Base-by-base conservation (phyloP, 1,140 invertebrate species). In the Arctopsyche grandis region DNA sequence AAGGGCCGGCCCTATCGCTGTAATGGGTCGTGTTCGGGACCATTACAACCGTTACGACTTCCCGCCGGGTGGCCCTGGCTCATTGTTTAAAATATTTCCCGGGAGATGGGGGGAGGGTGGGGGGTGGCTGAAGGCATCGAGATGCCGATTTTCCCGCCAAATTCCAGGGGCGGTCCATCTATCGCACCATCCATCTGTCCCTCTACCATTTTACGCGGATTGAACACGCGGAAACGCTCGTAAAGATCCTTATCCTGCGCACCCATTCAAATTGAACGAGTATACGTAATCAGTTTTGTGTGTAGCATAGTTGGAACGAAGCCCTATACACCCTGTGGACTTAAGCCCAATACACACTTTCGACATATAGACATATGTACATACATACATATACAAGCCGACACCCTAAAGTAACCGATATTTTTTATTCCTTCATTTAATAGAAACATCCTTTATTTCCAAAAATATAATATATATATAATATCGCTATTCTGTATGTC, bases 1-100 rank as follows among this genome's bases (percentile, higher is more conserved):
- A 71, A 75, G 75, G 75, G 19, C 22, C 60, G 75, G 1, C 48
- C 73, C 52, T 22, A 69, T 58, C 69, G 44, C 46, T 75, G 78
- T 79, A 79, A 79, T 79, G 70, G 21, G 69, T 48, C 70, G 52
- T 75, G 70, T 75, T 79, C 16, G 70, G 58, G 26, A 73, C 70
- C 78, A 79, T 79, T 79, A 79, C 78, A 75, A 74, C 77, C 78
- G 43, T 75, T 79, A 75, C 78, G 78, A 75, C 78, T 79, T 75
- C 78, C 78, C 70, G 43, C 21, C 22, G 63, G 78, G 78, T 29
- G 66, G 22, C 60, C 60, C 66, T 26, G 66, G 14, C 66, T 38
- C 66, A 21, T 21, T 21, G n/a, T 60, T 60, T 60, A 24, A 66
- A 66, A 66, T 66, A 26, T 66, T 26, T 66, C 63, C 63, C 63